Conservation (phyloP, 2,797 vertebrate genomes). For the Columba guinea region DNA sequence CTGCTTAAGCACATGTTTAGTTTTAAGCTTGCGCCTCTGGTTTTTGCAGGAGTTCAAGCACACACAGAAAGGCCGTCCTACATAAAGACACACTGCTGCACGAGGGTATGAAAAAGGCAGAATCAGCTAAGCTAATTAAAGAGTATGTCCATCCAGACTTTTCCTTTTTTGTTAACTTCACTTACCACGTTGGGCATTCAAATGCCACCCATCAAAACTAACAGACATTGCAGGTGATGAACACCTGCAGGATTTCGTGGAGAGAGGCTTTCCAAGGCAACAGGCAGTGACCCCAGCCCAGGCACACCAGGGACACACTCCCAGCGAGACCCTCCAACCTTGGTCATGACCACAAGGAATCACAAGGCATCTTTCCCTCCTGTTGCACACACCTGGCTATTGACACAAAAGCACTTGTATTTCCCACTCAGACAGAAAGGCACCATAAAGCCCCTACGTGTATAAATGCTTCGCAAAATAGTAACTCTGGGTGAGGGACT, state of each 20-base stretch:
- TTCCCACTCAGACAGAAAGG: not conserved
- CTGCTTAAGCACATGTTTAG: not conserved
- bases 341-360: not conserved
- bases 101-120: not conserved
- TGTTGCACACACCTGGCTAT: not conserved
- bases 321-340: not conserved
- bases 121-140: not conserved
- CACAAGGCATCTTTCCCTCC: not conserved
- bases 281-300: not conserved
- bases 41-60: not conserved
- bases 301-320: not conserved
- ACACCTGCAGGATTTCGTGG: accelerated
- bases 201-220: not conserved
- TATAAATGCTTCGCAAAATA: not conserved
- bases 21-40: not conserved
- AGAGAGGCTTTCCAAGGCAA: not conserved
- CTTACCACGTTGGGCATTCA: not conserved
- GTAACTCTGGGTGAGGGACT: not conserved
- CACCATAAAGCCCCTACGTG: not conserved
- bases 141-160: not conserved
- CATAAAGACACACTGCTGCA: not conserved
- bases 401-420: accelerated
- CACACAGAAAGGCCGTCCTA: accelerated
- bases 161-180: not conserved
- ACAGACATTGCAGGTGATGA: accelerated